Conservation (phyloP, 1,140 invertebrate species). For the Neodiprion virginianus region DNA sequence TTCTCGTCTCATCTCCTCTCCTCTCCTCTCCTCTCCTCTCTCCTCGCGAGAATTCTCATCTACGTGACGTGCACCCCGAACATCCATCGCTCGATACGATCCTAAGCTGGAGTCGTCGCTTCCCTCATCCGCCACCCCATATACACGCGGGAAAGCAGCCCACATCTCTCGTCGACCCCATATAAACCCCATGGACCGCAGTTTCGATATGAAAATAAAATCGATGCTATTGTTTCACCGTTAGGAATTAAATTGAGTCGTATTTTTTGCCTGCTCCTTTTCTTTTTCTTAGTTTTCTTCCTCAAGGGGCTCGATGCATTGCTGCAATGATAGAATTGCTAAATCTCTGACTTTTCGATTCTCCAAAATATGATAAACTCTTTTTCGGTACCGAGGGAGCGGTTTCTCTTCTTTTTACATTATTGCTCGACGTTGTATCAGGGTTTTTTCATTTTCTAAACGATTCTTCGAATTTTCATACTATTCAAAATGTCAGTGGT, state of each 20-base stretch:
- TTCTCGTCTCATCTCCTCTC: constrained; percentile 7
- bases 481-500: too few species aligned
- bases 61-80: constrained; percentile 1
- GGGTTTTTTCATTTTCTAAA: too few species aligned
- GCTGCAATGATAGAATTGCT: too few species aligned
- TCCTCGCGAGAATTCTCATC: background rate
- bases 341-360: too few species aligned
- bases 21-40: constrained; percentile 9
- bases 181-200: background rate
- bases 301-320: too few species aligned
- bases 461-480: too few species aligned
- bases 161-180: background rate
- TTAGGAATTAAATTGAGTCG: constrained; percentile 5
- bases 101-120: background rate
- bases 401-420: too few species aligned
- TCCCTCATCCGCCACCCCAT: background rate
- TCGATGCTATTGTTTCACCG: background rate
- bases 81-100: constrained; percentile 6
- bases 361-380: too few species aligned
- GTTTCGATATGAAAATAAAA: constrained; percentile 1
- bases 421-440: too few species aligned
- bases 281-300: too few species aligned
- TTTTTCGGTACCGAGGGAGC: too few species aligned
- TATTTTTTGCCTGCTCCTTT: background rate
- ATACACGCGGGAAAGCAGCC: background rate